Base-by-base conservation (phyloP, 2,888 invertebrate species). In the Caenorhabditis parvicauda region DNA sequence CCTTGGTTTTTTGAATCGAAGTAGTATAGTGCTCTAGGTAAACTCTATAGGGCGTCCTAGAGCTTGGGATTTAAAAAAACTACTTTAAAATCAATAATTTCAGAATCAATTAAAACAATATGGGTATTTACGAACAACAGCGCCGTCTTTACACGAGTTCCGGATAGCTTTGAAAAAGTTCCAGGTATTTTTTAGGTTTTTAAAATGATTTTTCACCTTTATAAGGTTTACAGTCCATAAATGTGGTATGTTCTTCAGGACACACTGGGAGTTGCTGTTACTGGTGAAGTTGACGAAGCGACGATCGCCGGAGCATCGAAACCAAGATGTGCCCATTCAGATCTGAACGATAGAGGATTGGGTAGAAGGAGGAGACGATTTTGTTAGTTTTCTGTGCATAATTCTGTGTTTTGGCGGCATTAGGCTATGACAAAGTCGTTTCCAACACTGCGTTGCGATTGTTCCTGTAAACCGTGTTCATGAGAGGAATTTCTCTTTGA, bases 281-380 rank as follows among this genome's bases (percentile, higher is more conserved):
- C 73, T 21, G 80, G 78, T 17, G 55, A 56, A 29, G 55, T 77
- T 39, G 77, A 79, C 65, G 59, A 43, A 21, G 64, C 45, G 2
- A 80, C 79, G 6, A 24, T 75, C 14, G 54, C 59, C 14, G 67
- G 68, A 21, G 74, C 79, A 47, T 49, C 56, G 22, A 56, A 54
- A 25, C 69, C 76, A 12, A 59, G 80, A 21, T 80, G 80, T 53
- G 72, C 69, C n/a, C 76, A 77, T 17, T 27, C 49, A 14, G 79
- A 79, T 53, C 57, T 70, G 6, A 47, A 38, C n/a, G 39, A 59
- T 17, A 19, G 28, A 1, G 32, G 50, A 14, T 29, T 29, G 12
- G 29, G 24, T 17, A 12, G 59, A 17, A 42, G 56, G 9, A 64
- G 54, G 27, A 50, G 42, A 49, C 59, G 71, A 50, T 70, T 67